These are phyloP conservation scores for Lytechinus variegatus DNA, from an alignment of 35 echinoderm and acorn worm genomes.

Conservation along the genomic window DNA sequence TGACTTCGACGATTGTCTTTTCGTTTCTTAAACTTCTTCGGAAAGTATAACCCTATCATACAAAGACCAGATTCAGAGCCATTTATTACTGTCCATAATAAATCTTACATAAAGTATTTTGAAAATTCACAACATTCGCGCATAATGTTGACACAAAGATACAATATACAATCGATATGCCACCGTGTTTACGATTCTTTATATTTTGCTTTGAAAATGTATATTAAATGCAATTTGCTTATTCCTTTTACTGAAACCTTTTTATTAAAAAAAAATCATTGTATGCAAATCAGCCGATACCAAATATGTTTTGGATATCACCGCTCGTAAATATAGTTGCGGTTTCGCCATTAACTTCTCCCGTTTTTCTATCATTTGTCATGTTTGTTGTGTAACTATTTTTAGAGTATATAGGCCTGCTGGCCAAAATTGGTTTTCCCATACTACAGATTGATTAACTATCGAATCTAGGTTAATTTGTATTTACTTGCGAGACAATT, in stretches of 20 bases:
- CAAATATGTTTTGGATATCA: background rate
- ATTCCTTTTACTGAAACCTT: background rate
- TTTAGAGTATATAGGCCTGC: background rate
- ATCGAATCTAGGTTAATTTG: background rate
- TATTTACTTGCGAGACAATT: background rate
- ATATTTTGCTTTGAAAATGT: too few relatives aligned
- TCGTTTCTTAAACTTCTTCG: too few relatives aligned
- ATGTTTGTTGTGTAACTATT: background rate
- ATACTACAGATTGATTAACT: background rate
- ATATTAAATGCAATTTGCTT: background rate
- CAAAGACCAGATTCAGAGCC: too few relatives aligned
- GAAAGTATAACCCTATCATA: too few relatives aligned
- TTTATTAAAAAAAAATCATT: background rate
- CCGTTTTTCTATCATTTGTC: background rate
- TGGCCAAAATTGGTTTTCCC: background rate
- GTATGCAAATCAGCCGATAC: background rate
- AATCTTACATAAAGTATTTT: too few relatives aligned
- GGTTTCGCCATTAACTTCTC: background rate
- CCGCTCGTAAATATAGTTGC: background rate
- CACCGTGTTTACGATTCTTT: too few relatives aligned
- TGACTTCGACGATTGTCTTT: too few relatives aligned
- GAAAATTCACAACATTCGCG: too few relatives aligned
- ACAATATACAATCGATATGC: too few relatives aligned
- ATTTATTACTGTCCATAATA: too few relatives aligned
- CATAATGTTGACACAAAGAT: too few relatives aligned